Conservation (phyloP, 2,113 vertebrate genomes). For the Siphamia tubifer region DNA sequence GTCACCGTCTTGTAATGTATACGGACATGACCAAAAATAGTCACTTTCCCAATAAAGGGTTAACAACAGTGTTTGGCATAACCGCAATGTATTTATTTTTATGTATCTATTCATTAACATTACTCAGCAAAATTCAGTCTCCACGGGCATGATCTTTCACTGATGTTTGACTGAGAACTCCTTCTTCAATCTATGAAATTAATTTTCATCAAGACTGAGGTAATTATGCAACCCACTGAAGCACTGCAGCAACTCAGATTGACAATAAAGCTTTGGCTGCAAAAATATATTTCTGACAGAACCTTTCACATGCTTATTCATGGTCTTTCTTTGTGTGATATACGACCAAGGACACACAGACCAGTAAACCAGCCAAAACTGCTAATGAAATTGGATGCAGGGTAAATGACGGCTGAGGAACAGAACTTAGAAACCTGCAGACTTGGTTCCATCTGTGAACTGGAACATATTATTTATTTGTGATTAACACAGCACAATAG, state of each 20-base stretch:
- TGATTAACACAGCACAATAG: neutral
- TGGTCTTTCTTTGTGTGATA: slow-evolving; percentile 55
- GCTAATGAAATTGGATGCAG: slow-evolving; percentile 66
- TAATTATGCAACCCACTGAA: slow-evolving; percentile 63
- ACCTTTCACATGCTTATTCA: slow-evolving; percentile 67
- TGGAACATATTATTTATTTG: slow-evolving; percentile 1
- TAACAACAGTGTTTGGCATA: neutral
- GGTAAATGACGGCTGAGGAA: slow-evolving; percentile 44
- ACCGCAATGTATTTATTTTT: too few species aligned
- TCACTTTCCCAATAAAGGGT: too few species aligned
- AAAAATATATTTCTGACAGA: slow-evolving; percentile 64
- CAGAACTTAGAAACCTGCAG: slow-evolving; percentile 29
- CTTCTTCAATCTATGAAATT: slow-evolving; percentile 43
- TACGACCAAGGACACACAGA: slow-evolving; percentile 35
- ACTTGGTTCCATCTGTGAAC: slow-evolving; percentile 11
- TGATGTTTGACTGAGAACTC: slow-evolving; percentile 48
- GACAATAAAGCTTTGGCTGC: slow-evolving; percentile 66
- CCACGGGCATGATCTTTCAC: slow-evolving; percentile 20
- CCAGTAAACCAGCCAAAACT: slow-evolving; percentile 50
- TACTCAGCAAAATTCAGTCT: slow-evolving; percentile 43
- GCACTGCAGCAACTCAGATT: slow-evolving; percentile 64
- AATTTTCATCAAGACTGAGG: slow-evolving; percentile 60
- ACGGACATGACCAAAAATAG: too few species aligned
- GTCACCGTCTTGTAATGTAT: neutral
- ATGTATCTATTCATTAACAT: too few species aligned